phyloP scores from a whole-genome alignment of 1,140 invertebrate genomes.

The Drosophila triauraria region DNA sequence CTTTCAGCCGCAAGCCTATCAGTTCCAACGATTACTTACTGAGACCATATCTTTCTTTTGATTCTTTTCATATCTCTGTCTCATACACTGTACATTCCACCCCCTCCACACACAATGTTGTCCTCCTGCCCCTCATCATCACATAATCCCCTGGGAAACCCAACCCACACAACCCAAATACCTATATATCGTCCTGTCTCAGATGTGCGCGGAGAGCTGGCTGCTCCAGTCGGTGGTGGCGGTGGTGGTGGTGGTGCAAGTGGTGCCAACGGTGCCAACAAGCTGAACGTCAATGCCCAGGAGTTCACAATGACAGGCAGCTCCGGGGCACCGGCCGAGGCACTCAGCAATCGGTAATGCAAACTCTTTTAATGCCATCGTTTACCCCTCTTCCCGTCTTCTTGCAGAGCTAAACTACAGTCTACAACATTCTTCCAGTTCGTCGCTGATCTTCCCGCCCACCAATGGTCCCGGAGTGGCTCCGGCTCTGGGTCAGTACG shows the following conservation, averaged over 20 bases:
- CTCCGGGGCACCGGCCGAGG: slow-evolving; percentile 66
- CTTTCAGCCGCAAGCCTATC: slow-evolving; percentile 21
- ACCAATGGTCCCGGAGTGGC: slow-evolving; percentile 60
- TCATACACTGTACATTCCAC: slow-evolving; percentile 40
- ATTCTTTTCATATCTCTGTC: slow-evolving; percentile 58
- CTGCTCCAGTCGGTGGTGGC: slow-evolving; percentile 48
- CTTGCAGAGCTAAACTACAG: slow-evolving; percentile 85
- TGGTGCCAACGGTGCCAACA: slow-evolving; percentile 83
- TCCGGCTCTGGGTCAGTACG: slow-evolving; percentile 86
- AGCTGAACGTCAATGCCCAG: slow-evolving; percentile 93
- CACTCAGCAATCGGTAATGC: slow-evolving; percentile 73
- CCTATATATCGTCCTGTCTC: slow-evolving; percentile 26
- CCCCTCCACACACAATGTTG: slow-evolving; percentile 18
- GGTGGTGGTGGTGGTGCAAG: slow-evolving; percentile 54
- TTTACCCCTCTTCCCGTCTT: slow-evolving; percentile 71
- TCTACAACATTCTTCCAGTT: slow-evolving; percentile 85
- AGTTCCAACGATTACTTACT: slow-evolving; percentile 40
- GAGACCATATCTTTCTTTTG: slow-evolving; percentile 60
- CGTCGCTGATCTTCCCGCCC: slow-evolving; percentile 82
- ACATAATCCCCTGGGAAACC: slow-evolving; percentile 16
- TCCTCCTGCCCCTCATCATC: slow-evolving; percentile 37
- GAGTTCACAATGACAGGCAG: slow-evolving; percentile 91
- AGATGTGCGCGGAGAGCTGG: slow-evolving; percentile 73
- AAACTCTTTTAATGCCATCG: slow-evolving; percentile 66
- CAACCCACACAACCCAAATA: slow-evolving; percentile 16